Base-by-base conservation (phyloP, 2,888 invertebrate species). In the Drosophila stalkeri region DNA sequence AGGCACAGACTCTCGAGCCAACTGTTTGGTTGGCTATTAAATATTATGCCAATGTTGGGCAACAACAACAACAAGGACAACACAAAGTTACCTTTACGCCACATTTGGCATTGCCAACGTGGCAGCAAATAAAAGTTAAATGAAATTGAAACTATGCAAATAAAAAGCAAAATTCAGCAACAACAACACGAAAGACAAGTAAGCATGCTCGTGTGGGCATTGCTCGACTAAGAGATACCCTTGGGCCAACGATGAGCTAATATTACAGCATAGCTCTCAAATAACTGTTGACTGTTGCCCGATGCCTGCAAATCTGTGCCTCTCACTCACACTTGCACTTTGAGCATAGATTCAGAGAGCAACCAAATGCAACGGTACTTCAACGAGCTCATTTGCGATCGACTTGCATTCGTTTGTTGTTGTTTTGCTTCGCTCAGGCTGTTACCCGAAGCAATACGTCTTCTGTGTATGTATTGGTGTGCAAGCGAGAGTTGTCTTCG, bases 91-190 rank as follows among this genome's bases (percentile, higher is more conserved):
- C 55, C 31, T 37, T 41, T 35, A 11, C 18, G 33, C 27, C 65
- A 61, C 57, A 60, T 75, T 82, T 72, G 66, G 63, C 54, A 64
- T 79, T 67, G 63, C 71, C 70, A 44, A 79, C 64, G 64, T 60
- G 70, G 27, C 63, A 65, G 43, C 80, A 82, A 85, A 78, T 82
- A 80, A 88, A 82, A 80, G 77, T 72, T 75, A 75, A 81, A 83
- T 81, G 87, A 78, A 86, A 82, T 72, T 67, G 72, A 78, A 87
- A 87, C 86, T 82, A 80, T 77, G 82, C 72, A 80, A 85, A 87
- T 79, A 86, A 80, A 72, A 73, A 62, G 67, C 51, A 61, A 81
- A 79, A 41, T 3, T 12, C n/a, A 35, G 37, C 44, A 31, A 23
- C 20, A 18, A 12, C 23, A 39, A 20, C 27, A 52, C 27, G 11